Evolutionary conservation across 2,113 vertebrate genomes (phyloP).

Genomic region (Podocnemis expansa): DNA sequence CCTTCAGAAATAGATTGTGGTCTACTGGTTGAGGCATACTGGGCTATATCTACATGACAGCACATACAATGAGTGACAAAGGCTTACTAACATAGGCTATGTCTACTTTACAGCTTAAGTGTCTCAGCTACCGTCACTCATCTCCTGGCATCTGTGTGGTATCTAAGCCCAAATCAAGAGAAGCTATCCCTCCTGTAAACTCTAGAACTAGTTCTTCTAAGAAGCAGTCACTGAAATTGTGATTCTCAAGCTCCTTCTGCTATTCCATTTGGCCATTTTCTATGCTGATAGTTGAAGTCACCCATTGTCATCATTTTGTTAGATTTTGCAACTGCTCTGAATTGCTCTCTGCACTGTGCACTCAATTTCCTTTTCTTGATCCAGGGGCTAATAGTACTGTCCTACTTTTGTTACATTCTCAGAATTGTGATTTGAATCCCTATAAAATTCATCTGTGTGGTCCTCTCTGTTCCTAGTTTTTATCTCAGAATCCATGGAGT

Average conservation of each 20-base stretch:
- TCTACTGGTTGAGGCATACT: no score
- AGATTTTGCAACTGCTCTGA: background rate
- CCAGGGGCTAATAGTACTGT: background rate
- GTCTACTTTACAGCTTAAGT: background rate
- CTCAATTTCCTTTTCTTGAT: background rate
- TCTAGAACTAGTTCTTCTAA: background rate
- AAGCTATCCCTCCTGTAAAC: rapidly evolving
- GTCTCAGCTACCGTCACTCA: background rate
- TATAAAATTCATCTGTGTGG: background rate
- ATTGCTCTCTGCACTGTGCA: background rate
- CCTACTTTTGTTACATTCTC: background rate
- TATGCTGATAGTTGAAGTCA: rapidly evolving
- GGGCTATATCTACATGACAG: no score
- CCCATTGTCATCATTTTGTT: background rate
- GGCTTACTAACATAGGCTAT: no score
- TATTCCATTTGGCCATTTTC: background rate
- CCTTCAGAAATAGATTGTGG: no score
- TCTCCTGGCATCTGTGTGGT: rapidly evolving
- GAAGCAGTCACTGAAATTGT: rapidly evolving
- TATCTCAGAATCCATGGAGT: constrained; percentile 37
- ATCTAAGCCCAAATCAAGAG: background rate
- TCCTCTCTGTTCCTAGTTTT: background rate
- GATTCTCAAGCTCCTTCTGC: background rate
- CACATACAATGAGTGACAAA: no score
- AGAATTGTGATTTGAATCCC: background rate